Percentiles rank a stretch among this genome's conserved stretches.
These are phyloP conservation scores for Fukomys damarensis DNA, from an alignment of 2,113 vertebrate genomes.

Conservation along the genomic window DNA sequence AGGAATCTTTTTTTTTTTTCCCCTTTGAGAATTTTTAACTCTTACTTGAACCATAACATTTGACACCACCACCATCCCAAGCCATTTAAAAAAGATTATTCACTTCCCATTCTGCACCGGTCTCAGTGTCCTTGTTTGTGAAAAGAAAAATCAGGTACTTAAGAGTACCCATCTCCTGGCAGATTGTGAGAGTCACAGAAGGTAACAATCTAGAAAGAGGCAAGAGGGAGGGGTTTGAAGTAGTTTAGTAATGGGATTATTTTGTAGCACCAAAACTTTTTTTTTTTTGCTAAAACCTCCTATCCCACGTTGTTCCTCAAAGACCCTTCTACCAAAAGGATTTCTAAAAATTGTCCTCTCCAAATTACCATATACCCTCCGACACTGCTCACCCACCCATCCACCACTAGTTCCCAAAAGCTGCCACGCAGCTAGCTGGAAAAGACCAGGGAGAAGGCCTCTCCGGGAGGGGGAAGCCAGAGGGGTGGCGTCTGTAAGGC, in stretches of 20 bases:
- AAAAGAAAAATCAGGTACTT: slow-evolving; percentile 5
- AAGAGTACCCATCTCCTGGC: neutral
- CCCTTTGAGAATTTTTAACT: slow-evolving; percentile 67
- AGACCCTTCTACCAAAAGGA: neutral
- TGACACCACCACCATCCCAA: neutral
- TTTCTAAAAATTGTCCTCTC: neutral
- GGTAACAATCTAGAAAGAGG: slow-evolving; percentile 25
- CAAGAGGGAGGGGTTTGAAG: neutral
- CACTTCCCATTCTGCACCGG: neutral
- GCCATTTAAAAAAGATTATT: neutral
- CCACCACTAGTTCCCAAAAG: neutral
- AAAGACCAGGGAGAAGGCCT: neutral
- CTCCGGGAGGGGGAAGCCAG: neutral
- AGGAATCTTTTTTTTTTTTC: neutral
- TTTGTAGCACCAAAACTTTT: neutral
- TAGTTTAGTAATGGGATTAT: neutral
- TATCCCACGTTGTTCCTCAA: slow-evolving; percentile 42
- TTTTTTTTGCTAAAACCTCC: slow-evolving; percentile 8
- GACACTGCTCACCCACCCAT: neutral
- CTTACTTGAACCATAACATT: slow-evolving; percentile 26
- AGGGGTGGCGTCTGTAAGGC: slow-evolving; percentile 29
- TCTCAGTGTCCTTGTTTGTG: neutral
- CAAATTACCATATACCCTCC: neutral
- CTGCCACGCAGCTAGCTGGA: slow-evolving; percentile 15
- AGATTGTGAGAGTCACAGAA: slow-evolving; percentile 13